A percentile compares a stretch with the other conserved stretches of the same genome.
These are phyloP conservation scores for Hippopotamus amphibius DNA, from an alignment of 2,113 vertebrate genomes.

Conservation along the genomic window DNA sequence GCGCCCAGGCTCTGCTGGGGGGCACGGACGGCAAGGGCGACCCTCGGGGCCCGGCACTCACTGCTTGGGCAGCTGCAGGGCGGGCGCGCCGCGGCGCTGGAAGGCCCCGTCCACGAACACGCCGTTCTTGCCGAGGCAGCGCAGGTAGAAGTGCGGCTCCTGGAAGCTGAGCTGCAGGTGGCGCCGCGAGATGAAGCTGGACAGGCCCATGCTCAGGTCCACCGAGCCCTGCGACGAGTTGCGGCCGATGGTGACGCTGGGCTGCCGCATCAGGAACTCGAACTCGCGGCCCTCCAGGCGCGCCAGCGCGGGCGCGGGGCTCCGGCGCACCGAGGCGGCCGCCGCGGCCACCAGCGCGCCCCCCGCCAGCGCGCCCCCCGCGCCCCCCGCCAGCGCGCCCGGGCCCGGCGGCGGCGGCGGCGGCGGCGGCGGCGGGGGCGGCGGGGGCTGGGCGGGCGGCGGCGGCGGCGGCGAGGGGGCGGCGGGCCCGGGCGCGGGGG, in stretches of 20 bases:
- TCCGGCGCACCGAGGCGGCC: slow-evolving; percentile 75
- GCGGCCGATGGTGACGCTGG: slow-evolving; percentile 96
- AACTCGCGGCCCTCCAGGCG: slow-evolving; percentile 87
- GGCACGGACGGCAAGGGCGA: background rate
- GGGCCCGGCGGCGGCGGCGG: slow-evolving; percentile 64
- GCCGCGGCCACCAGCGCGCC: slow-evolving; percentile 46
- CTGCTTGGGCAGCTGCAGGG: slow-evolving; percentile 94
- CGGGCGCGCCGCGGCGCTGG: slow-evolving; percentile 95
- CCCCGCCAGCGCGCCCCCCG: slow-evolving; percentile 66
- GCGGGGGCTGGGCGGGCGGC: slow-evolving; percentile 81
- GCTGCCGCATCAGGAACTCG: slow-evolving; percentile 98
- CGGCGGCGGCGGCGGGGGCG: slow-evolving; percentile 67
- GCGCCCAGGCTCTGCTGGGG: background rate
- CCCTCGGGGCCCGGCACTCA: slow-evolving; percentile 86
- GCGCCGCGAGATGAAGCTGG: slow-evolving; percentile 97
- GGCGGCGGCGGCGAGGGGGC: slow-evolving; percentile 66
- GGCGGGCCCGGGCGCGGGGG: slow-evolving; percentile 72
- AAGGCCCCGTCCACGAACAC: slow-evolving; percentile 98
- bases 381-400: slow-evolving; percentile 62
- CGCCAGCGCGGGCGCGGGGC: slow-evolving; percentile 63
- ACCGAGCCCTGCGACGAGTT: slow-evolving; percentile 98
- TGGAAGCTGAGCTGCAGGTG: slow-evolving; percentile 96
- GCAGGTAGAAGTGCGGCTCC: slow-evolving; percentile 93
- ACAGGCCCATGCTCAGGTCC: slow-evolving; percentile 98
- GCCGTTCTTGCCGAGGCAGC: slow-evolving; percentile 96